Evolutionary conservation across 35 echinoderm and acorn worm genomes (phyloP), one percentile per base, ranked within the genome.

Genomic region (Ophiothrix spiculata): DNA sequence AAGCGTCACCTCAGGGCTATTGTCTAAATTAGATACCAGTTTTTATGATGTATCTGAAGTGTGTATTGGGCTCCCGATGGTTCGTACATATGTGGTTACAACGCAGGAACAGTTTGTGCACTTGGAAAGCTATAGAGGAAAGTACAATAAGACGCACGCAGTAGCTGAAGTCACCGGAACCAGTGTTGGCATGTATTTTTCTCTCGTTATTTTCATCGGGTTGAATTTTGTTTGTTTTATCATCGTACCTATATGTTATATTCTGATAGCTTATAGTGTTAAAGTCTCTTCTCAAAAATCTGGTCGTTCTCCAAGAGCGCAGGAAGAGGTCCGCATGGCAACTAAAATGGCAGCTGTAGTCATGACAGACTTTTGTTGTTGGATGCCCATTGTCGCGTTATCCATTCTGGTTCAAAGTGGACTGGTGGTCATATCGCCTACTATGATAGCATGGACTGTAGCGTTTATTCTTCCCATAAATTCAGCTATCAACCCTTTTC

Each of bases 401-500:
- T 75, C 82, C 0, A 69, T 85, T 1, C 69, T 91, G 25, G 76
- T 82, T 31, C 75, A 84, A 35, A 74, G 75, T 2, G 69, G 45
- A n/a, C 0, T 46, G 0, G 45, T 75, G 4, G 56, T 37, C 0
- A 77, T 91, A 1, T 82, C 89, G 17, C 36, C 39, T 1, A 19
- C 31, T 4, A 21, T 86, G 0, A 87, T 87, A 31, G 90, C 83
- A 16, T 91, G 90, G 90, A 56, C 56, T 0, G 90, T 84, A 28
- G 83, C 86, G 1, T 86, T 91, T 78, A 76, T 91, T 32, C 63
- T 91, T n/a, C 90, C 90, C 1, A 85, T 91, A 21, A 91, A 91
- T 85, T 91, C 90, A 31, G 77, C 90, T 11, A 35, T 91, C 15
- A 91, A 91, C 40, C 89, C 89, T 0, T 84, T 56, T 39, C 84